phyloP scores from a whole-genome alignment of 2,113 vertebrate genomes.

The Pangasianodon gigas region DNA sequence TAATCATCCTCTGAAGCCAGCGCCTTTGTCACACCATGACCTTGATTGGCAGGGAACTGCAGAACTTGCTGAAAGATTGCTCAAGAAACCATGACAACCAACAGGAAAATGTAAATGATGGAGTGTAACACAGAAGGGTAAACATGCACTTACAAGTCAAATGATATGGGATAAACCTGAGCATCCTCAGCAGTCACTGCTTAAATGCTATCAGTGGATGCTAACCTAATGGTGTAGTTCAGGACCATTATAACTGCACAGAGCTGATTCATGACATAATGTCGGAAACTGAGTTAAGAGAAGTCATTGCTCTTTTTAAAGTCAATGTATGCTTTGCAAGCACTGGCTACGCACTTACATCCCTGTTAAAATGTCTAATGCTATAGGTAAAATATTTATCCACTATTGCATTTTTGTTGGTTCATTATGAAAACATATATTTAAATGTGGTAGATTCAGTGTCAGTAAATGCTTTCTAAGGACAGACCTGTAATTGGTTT shows the following conservation, averaged over 20 bases:
- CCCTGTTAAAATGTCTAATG: background rate
- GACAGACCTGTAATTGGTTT: too few relatives aligned
- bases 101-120: constrained; percentile 58
- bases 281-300: background rate
- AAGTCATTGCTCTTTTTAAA: background rate
- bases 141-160: constrained; percentile 30
- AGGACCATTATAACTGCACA: background rate
- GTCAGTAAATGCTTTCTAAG: background rate
- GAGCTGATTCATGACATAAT: background rate
- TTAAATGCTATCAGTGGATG: background rate
- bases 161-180: constrained; percentile 23
- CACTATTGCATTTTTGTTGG: too few relatives aligned
- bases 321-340: background rate
- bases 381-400: too few relatives aligned
- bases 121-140: constrained; percentile 47
- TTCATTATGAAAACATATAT: too few relatives aligned
- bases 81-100: constrained; percentile 73
- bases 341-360: background rate
- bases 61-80: constrained; percentile 55
- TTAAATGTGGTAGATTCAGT: background rate
- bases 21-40: constrained; percentile 71
- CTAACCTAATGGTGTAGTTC: background rate
- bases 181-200: constrained; percentile 44
- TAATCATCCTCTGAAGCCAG: constrained; percentile 67
- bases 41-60: constrained; percentile 68